A percentile compares a stretch with the other conserved stretches of the same genome.
Conservation (phyloP, 2,888 invertebrate genomes). For the Meliscaeva auricollis region DNA sequence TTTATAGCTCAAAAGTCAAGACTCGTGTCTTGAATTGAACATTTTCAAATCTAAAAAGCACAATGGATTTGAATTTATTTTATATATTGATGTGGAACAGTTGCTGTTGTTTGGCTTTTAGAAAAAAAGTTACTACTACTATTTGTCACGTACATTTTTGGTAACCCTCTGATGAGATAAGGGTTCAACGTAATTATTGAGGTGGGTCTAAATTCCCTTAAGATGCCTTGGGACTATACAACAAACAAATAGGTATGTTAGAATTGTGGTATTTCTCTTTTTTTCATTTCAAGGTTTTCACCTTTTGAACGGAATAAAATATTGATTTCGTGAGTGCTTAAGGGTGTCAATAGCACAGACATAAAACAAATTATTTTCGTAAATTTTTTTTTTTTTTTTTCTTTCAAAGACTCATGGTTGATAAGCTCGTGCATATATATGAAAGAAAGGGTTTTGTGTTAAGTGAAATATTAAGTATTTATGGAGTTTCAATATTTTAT, state of each 20-base stretch:
- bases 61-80: slow-evolving; percentile 29
- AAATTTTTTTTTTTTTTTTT: slow-evolving; percentile 49
- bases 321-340: slow-evolving; percentile 73
- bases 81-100: background rate
- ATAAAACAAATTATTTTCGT: slow-evolving; percentile 73
- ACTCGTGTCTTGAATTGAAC: slow-evolving; percentile 59
- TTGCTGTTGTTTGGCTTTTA: slow-evolving; percentile 18
- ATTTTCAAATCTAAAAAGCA: slow-evolving; percentile 47
- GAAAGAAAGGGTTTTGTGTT: slow-evolving; percentile 24
- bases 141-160: slow-evolving; percentile 68
- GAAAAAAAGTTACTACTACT: background rate
- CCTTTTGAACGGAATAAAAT: slow-evolving; percentile 59
- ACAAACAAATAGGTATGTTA: slow-evolving; percentile 22
- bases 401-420: slow-evolving; percentile 1
- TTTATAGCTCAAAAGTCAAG: slow-evolving; percentile 44
- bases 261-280: slow-evolving; percentile 23
- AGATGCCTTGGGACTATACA: slow-evolving; percentile 7
- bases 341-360: slow-evolving; percentile 65
- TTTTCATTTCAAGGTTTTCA: slow-evolving; percentile 38
- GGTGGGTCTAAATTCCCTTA: slow-evolving; percentile 20
- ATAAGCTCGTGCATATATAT: background rate
- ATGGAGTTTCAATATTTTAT: slow-evolving; percentile 57
- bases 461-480: slow-evolving; percentile 75
- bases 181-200: slow-evolving; percentile 68
- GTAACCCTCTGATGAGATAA: slow-evolving; percentile 39